Evolutionary conservation across 2,888 invertebrate genomes (phyloP).

Genomic region (Ochropleura leucogaster): DNA sequence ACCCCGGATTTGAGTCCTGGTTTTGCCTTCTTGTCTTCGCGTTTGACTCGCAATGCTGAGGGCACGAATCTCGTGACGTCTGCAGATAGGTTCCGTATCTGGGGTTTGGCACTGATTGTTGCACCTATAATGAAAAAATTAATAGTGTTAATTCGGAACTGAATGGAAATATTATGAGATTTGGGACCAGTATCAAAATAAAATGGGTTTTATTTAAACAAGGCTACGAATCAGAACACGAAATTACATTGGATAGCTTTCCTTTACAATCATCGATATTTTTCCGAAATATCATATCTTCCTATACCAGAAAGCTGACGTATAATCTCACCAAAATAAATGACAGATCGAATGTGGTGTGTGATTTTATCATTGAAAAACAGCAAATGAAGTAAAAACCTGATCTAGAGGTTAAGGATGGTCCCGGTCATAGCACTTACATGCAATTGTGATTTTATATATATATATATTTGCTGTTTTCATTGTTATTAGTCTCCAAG

Average conservation of each 20-base stretch:
- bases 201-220: neutral
- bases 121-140: slow-evolving; percentile 88
- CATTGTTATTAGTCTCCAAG: neutral
- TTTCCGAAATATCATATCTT: neutral
- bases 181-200: neutral
- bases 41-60: slow-evolving; percentile 97
- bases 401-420: neutral
- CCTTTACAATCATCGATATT: neutral
- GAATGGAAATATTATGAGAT: neutral
- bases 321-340: neutral
- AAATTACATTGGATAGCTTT: neutral
- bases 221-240: neutral
- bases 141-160: neutral
- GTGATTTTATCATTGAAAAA: neutral
- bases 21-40: slow-evolving; percentile 94
- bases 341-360: neutral
- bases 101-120: slow-evolving; percentile 98
- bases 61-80: slow-evolving; percentile 99
- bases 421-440: neutral
- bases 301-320: neutral
- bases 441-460: neutral
- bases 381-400: neutral
- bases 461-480: neutral
- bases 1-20: slow-evolving; percentile 88
- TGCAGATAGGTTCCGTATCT: slow-evolving; percentile 97